Percentiles rank a stretch among this genome's conserved stretches.
Conservation (phyloP, 2,113 vertebrate species). For the Glaucomys volans region DNA sequence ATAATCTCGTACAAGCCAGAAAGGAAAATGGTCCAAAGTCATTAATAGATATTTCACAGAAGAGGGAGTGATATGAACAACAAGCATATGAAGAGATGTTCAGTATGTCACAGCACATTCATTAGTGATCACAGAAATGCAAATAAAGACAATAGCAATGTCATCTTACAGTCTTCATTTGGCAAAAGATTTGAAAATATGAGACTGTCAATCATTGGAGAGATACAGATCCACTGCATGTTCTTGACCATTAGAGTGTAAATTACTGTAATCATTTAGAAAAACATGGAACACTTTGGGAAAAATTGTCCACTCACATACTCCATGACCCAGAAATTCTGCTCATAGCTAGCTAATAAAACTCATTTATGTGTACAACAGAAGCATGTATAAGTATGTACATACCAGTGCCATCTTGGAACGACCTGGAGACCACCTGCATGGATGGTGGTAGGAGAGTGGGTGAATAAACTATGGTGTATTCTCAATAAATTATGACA, state of each 20-base stretch:
- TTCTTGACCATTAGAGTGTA: background rate
- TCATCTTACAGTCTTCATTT: background rate
- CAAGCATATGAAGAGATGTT: background rate
- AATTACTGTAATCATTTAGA: background rate
- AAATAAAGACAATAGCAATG: background rate
- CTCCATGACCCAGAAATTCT: background rate
- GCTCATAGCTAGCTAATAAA: background rate
- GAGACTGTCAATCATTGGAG: background rate
- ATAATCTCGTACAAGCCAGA: background rate
- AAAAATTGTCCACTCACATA: background rate
- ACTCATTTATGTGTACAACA: background rate
- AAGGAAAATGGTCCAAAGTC: background rate
- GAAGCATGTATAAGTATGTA: background rate
- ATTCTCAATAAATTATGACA: conserved; percentile 3
- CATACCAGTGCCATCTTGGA: background rate
- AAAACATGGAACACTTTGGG: background rate
- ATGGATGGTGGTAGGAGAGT: background rate
- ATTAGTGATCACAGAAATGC: background rate
- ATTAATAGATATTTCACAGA: background rate
- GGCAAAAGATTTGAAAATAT: background rate
- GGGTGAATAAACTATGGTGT: background rate
- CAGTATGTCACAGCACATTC: background rate
- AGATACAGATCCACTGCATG: background rate
- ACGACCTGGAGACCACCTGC: background rate
- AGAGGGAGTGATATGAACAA: background rate